Percentiles rank a stretch among this genome's conserved stretches.
Conservation (phyloP, 2,113 vertebrate species). For the Catharus minimus region DNA sequence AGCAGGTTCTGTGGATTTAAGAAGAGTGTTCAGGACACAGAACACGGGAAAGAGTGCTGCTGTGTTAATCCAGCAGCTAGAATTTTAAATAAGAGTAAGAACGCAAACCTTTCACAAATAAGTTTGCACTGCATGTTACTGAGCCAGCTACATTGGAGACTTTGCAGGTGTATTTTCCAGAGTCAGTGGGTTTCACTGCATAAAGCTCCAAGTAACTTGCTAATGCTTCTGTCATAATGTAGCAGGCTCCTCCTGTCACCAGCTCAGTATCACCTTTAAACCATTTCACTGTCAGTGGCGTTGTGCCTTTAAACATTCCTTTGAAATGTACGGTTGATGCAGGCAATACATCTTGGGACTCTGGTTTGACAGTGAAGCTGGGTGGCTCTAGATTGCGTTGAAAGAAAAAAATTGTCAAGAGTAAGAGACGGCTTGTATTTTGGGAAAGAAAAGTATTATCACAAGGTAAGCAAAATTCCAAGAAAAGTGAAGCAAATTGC, state of each 20-base stretch:
- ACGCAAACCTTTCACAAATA: slow-evolving; percentile 96
- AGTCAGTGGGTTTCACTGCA: slow-evolving; percentile 87
- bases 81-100: slow-evolving; percentile 37
- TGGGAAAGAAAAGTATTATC: background rate
- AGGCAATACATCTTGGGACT: slow-evolving; percentile 86
- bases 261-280: slow-evolving; percentile 90
- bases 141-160: slow-evolving; percentile 90
- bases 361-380: slow-evolving; percentile 83
- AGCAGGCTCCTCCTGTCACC: slow-evolving; percentile 85
- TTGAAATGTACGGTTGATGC: slow-evolving; percentile 86
- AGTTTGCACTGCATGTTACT: slow-evolving; percentile 83
- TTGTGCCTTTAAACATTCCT: slow-evolving; percentile 87
- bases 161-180: slow-evolving; percentile 89
- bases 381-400: slow-evolving; percentile 88
- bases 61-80: slow-evolving; percentile 7
- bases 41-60: slow-evolving; percentile 16
- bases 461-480: background rate
- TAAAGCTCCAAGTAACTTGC: slow-evolving; percentile 90
- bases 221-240: slow-evolving; percentile 90
- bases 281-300: slow-evolving; percentile 88
- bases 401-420: slow-evolving; percentile 67
- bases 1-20: slow-evolving; percentile 89
- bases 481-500: slow-evolving; percentile 1
- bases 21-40: slow-evolving; percentile 48
- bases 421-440: slow-evolving; percentile 11